These are phyloP conservation scores for Apis laboriosa DNA, from an alignment of 1,140 invertebrate species.

Conservation along the genomic window DNA sequence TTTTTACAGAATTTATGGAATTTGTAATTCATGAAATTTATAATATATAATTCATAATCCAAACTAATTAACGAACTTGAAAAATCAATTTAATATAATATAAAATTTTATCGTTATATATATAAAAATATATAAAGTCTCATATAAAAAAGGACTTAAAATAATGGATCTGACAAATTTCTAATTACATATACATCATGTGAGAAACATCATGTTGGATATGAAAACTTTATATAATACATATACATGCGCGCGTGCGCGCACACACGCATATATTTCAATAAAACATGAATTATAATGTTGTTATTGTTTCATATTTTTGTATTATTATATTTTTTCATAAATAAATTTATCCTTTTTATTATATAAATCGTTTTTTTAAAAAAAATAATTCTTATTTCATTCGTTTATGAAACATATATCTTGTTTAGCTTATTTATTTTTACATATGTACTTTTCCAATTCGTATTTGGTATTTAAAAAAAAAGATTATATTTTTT, in stretches of 20 bases:
- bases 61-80: constrained; percentile 75
- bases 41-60: constrained; percentile 71
- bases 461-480: too few species aligned
- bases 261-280: constrained; percentile 28
- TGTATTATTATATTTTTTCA: constrained; percentile 47
- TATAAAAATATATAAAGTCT: background rate
- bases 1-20: constrained; percentile 79
- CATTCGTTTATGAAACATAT: background rate
- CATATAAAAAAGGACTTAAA: background rate
- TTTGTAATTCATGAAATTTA: too few species aligned
- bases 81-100: constrained; percentile 22
- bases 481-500: too few species aligned
- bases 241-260: background rate
- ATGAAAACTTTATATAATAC: constrained; percentile 16
- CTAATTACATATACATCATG: background rate
- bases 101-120: constrained; percentile 17
- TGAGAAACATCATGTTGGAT: background rate
- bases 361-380: background rate
- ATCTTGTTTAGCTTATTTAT: background rate
- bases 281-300: constrained; percentile 28
- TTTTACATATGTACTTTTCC: too few species aligned
- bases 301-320: constrained; percentile 59
- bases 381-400: background rate
- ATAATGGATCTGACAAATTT: constrained; percentile 11
- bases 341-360: constrained; percentile 61